These are phyloP conservation scores for Syngnathus acus DNA, from an alignment of 2,797 vertebrate species.

Conservation along the genomic window DNA sequence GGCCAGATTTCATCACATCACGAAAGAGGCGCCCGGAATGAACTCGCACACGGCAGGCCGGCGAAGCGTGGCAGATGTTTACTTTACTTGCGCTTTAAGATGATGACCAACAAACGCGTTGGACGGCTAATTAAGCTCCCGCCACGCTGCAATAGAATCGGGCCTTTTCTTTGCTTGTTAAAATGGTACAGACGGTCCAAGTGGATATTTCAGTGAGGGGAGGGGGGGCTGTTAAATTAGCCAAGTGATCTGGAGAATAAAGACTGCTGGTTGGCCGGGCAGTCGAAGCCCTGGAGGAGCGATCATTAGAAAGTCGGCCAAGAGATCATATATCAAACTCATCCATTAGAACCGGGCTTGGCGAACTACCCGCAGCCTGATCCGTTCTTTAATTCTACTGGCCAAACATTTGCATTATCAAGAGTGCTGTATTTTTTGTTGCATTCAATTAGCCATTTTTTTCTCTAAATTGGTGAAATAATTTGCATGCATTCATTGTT, in stretches of 20 bases:
- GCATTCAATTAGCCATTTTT: too few relatives aligned
- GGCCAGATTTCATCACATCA: slow-evolving; percentile 4
- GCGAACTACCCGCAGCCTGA: too few relatives aligned
- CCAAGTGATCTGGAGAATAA: slow-evolving; percentile 27
- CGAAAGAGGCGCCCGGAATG: background rate
- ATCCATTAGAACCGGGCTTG: background rate
- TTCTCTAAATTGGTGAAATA: too few relatives aligned
- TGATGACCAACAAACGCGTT: slow-evolving; percentile 24
- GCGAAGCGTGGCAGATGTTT: background rate
- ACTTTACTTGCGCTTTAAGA: slow-evolving; percentile 7
- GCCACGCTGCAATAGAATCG: slow-evolving; percentile 12
- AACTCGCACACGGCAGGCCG: background rate
- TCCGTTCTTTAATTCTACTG: too few relatives aligned
- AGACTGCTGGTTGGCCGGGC: slow-evolving; percentile 10
- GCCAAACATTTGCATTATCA: too few relatives aligned
- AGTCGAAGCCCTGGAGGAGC: slow-evolving; percentile 26
- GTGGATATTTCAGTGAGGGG: slow-evolving; percentile 27
- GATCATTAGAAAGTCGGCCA: slow-evolving; percentile 14
- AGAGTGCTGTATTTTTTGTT: too few relatives aligned
- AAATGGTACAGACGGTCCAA: slow-evolving; percentile 13
- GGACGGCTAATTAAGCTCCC: slow-evolving; percentile 30
- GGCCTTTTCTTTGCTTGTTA: slow-evolving; percentile 9
- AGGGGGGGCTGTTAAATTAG: slow-evolving; percentile 36
- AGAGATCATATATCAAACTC: slow-evolving; percentile 10
- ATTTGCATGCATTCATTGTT: too few relatives aligned